A percentile compares a stretch with the other conserved stretches of the same genome.
phyloP scores from a whole-genome alignment of 2,888 invertebrate species.

The Corythucha ciliata region DNA sequence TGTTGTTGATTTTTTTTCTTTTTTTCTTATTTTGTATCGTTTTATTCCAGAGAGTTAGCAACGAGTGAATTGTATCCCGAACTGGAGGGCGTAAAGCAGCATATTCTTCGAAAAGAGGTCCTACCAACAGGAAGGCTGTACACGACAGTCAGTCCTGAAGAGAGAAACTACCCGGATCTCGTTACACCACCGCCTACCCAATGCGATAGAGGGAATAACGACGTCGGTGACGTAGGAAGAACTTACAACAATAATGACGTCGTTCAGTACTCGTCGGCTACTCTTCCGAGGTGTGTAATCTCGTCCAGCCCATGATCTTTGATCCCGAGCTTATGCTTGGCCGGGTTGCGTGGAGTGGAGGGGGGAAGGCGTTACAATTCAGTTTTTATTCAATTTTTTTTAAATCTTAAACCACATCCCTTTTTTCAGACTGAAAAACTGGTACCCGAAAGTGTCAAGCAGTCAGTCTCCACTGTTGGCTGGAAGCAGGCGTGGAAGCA shows the following conservation, averaged over 20 bases:
- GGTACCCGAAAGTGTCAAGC: conserved; percentile 44
- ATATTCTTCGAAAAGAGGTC: conserved; percentile 39
- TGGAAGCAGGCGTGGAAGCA: conserved; percentile 62
- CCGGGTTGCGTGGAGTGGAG: too few relatives aligned
- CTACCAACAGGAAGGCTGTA: conserved; percentile 38
- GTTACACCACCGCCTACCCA: conserved; percentile 35
- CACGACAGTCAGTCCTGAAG: conserved; percentile 40
- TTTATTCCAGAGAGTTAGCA: conserved; percentile 14
- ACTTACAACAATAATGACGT: too few relatives aligned
- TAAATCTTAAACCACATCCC: too few relatives aligned
- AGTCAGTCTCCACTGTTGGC: conserved; percentile 64
- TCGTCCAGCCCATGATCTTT: neutral
- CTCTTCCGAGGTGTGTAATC: conserved; percentile 23
- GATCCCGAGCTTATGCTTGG: conserved; percentile 43
- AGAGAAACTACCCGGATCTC: conserved; percentile 50
- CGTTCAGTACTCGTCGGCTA: conserved; percentile 14
- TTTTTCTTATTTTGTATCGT: conserved; percentile 1
- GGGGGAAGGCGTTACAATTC: too few relatives aligned
- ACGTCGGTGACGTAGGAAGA: too few relatives aligned
- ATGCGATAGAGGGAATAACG: too few relatives aligned
- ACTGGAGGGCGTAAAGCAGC: conserved; percentile 36
- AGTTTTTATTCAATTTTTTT: too few relatives aligned
- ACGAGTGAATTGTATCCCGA: conserved; percentile 22
- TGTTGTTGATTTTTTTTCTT: conserved; percentile 3
- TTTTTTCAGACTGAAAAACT: conserved; percentile 22